phyloP scores from a whole-genome alignment of 2,113 vertebrate genomes.

The Solea senegalensis region DNA sequence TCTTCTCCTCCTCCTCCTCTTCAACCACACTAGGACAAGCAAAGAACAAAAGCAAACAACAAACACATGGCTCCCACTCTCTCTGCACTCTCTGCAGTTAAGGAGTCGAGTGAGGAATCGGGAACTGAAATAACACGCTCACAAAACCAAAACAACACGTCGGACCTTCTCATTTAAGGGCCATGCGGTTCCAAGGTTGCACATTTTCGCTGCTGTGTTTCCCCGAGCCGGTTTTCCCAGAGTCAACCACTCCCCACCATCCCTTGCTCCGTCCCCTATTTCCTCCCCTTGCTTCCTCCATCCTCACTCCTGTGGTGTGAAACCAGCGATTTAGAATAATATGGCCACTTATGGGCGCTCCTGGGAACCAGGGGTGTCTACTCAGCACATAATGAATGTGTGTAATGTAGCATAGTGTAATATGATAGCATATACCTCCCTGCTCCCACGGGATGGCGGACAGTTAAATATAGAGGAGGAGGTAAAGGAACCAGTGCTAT shows the following conservation, averaged over 20 bases:
- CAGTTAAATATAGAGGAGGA: slow-evolving; percentile 80
- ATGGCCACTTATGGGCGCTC: slow-evolving; percentile 77
- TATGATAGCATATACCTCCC: slow-evolving; percentile 77
- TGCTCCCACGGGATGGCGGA: slow-evolving; percentile 69
- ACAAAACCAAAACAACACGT: slow-evolving; percentile 33
- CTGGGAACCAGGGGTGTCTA: slow-evolving; percentile 76
- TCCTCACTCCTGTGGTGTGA: slow-evolving; percentile 65
- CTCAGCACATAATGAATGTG: slow-evolving; percentile 83
- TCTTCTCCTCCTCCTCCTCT: background rate
- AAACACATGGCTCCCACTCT: slow-evolving; percentile 21
- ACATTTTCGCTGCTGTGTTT: slow-evolving; percentile 4
- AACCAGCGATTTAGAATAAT: slow-evolving; percentile 79
- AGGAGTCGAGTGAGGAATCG: slow-evolving; percentile 32
- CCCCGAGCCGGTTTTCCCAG: slow-evolving; percentile 54
- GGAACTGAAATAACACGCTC: slow-evolving; percentile 26
- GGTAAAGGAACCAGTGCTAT: slow-evolving; percentile 72
- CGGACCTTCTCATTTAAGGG: slow-evolving; percentile 13
- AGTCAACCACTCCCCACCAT: slow-evolving; percentile 51
- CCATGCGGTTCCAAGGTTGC: slow-evolving; percentile 40
- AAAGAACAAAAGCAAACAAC: slow-evolving; percentile 25
- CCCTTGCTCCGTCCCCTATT: slow-evolving; percentile 31
- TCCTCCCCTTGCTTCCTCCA: slow-evolving; percentile 53
- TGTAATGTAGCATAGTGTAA: slow-evolving; percentile 82
- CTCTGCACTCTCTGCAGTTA: slow-evolving; percentile 25
- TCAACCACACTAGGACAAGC: slow-evolving; percentile 7